These are phyloP conservation scores for Nicator chloris DNA, from an alignment of 2,113 vertebrate genomes.

Conservation along the genomic window DNA sequence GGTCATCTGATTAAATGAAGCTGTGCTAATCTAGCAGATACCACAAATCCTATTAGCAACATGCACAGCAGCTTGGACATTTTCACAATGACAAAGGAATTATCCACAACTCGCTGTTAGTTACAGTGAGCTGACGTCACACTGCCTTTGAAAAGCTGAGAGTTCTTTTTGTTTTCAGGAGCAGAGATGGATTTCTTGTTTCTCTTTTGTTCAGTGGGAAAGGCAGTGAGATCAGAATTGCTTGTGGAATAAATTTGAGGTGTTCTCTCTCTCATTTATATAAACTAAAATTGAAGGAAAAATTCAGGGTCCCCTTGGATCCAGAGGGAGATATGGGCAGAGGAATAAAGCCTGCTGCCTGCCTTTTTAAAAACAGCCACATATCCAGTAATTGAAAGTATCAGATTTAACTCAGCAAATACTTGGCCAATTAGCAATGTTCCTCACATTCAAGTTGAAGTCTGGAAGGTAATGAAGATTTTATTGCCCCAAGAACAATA, in stretches of 20 bases:
- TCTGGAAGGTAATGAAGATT: background rate
- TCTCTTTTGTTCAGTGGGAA: background rate
- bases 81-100: conserved; percentile 42
- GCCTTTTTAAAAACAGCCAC: background rate
- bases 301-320: background rate
- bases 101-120: background rate
- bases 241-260: background rate
- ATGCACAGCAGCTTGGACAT: background rate
- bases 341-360: background rate
- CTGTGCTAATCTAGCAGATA: conserved; percentile 47
- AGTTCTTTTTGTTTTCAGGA: background rate
- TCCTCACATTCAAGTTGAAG: background rate
- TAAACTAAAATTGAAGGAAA: background rate
- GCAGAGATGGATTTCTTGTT: background rate
- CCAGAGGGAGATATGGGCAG: background rate
- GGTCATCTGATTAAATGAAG: conserved; percentile 56
- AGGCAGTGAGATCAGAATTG: background rate
- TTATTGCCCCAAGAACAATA: background rate
- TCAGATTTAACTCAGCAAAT: background rate
- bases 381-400: background rate
- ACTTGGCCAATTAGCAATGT: background rate
- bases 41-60: conserved; percentile 50
- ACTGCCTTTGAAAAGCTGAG: background rate
- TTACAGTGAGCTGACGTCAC: background rate
- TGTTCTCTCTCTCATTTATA: background rate